Percentiles rank a stretch among this genome's conserved stretches.
Evolutionary conservation across 2,113 vertebrate species (phyloP).

Genomic region (Megaceryle maxima): DNA sequence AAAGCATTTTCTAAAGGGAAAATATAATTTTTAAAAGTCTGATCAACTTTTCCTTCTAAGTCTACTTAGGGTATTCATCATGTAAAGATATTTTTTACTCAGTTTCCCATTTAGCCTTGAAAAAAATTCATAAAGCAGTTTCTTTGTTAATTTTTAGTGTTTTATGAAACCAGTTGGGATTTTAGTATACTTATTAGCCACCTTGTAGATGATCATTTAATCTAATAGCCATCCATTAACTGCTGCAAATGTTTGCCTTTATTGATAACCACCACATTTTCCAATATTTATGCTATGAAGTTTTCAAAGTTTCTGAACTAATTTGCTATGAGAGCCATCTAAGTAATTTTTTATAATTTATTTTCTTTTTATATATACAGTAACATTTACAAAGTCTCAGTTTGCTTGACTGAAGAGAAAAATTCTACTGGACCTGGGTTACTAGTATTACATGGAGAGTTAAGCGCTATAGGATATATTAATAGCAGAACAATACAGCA

Average conservation of each 20-base stretch:
- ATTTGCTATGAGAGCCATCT: background rate
- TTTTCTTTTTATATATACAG: background rate
- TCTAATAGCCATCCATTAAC: background rate
- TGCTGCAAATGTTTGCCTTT: background rate
- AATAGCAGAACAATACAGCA: background rate
- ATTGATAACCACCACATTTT: background rate
- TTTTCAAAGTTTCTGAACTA: background rate
- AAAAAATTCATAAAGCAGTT: background rate
- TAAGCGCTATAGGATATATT: background rate
- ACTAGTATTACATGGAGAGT: background rate
- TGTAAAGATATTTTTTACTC: background rate
- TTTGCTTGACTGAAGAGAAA: background rate
- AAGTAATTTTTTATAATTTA: background rate
- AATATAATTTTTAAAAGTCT: background rate
- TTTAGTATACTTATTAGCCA: background rate
- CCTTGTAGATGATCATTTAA: background rate
- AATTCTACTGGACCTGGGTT: background rate
- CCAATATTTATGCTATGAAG: background rate
- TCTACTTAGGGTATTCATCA: background rate
- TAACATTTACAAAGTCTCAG: background rate
- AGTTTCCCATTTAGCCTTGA: background rate
- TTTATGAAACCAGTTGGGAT: background rate
- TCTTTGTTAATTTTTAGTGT: background rate
- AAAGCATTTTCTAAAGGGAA: background rate
- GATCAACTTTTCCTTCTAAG: background rate